Conservation (phyloP, 2,113 vertebrate genomes). For the Spilogale gracilis region DNA sequence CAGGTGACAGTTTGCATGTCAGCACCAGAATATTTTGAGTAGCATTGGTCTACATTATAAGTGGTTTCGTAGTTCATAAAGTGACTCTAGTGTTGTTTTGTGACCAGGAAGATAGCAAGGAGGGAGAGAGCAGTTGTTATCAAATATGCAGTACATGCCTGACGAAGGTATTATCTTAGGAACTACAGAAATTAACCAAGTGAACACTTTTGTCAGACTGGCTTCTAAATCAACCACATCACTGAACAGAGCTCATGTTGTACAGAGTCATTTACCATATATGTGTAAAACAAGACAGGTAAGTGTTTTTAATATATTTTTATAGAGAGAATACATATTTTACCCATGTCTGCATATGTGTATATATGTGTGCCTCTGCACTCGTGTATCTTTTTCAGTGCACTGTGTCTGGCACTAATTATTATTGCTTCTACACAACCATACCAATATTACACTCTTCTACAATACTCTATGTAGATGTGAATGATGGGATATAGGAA, state of each 20-base stretch:
- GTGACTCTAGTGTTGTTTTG: neutral
- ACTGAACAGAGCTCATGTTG: neutral
- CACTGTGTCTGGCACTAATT: neutral
- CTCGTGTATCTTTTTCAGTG: neutral
- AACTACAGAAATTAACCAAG: neutral
- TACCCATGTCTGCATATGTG: neutral
- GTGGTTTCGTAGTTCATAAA: neutral
- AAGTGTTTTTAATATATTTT: neutral
- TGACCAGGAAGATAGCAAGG: neutral
- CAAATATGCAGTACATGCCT: neutral
- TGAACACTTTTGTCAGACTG: neutral
- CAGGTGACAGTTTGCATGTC: neutral
- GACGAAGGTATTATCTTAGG: neutral
- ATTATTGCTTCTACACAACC: neutral
- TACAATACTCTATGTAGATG: neutral
- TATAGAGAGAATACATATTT: neutral
- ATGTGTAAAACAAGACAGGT: neutral
- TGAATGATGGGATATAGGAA: neutral
- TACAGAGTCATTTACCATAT: neutral
- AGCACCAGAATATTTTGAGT: neutral
- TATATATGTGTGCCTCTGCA: neutral
- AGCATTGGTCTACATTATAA: neutral
- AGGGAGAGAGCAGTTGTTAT: neutral
- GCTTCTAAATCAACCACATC: neutral
- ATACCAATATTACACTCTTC: neutral